A percentile compares a stretch with the other conserved stretches of the same genome.
phyloP scores from a whole-genome alignment of 2,113 vertebrate genomes.

The crab-eating macaque (Macaca fascicularis) region DNA sequence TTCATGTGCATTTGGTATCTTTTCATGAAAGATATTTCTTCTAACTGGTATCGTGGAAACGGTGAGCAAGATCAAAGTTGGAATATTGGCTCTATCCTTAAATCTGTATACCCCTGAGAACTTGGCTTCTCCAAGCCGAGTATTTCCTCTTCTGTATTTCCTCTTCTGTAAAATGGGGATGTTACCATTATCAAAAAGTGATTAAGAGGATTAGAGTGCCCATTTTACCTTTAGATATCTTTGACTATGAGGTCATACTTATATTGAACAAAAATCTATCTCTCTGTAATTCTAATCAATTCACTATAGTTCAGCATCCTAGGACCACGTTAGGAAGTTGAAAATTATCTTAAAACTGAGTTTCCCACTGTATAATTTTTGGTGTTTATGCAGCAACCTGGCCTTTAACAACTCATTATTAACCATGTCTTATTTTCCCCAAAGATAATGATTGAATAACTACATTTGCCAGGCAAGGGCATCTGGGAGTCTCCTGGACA shows the following conservation, averaged over 20 bases:
- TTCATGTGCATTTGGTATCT: neutral
- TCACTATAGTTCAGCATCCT: neutral
- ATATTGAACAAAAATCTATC: neutral
- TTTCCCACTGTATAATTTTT: conserved; percentile 22
- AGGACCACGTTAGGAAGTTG: neutral
- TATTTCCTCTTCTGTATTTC: neutral
- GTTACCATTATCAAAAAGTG: neutral
- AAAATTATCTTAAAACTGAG: conserved; percentile 20
- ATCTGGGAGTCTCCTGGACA: neutral
- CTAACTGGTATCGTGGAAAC: neutral
- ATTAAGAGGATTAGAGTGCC: neutral
- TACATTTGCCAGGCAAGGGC: neutral
- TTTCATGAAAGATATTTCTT: neutral
- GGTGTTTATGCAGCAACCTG: neutral
- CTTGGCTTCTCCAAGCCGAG: neutral
- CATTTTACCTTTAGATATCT: neutral
- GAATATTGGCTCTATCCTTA: neutral
- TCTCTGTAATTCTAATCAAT: neutral
- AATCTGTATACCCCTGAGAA: neutral
- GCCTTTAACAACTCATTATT: neutral
- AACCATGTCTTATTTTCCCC: neutral
- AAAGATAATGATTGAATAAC: neutral
- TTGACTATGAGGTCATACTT: neutral
- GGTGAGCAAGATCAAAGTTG: neutral
- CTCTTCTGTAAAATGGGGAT: neutral